These are phyloP conservation scores for Actinernus sp. DNA, from an alignment of 92 coral and sea anemone genomes.

Conservation along the genomic window DNA sequence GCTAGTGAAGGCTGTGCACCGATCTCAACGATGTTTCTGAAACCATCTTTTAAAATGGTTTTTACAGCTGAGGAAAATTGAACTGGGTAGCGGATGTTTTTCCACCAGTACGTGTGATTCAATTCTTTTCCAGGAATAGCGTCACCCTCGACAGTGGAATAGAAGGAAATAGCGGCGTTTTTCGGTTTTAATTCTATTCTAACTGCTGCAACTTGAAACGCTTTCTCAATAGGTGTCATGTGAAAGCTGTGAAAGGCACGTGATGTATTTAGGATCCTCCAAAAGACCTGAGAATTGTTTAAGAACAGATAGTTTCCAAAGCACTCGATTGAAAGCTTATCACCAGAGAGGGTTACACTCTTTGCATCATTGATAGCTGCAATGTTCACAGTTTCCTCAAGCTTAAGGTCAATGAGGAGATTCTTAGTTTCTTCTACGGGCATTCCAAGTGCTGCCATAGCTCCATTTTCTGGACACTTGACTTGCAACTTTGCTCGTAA, in stretches of 20 bases:
- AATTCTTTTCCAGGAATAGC: slow-evolving; percentile 55
- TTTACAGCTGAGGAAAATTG: slow-evolving; percentile 66
- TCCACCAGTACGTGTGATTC: slow-evolving; percentile 80
- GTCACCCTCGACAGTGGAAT: slow-evolving; percentile 84
- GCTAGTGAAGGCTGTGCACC: slow-evolving; percentile 74
- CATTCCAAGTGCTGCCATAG: slow-evolving; percentile 94
- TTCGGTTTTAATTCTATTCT: slow-evolving; percentile 39
- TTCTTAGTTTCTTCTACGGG: slow-evolving; percentile 52
- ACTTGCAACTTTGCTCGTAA: slow-evolving; percentile 76
- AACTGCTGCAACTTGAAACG: slow-evolving; percentile 37
- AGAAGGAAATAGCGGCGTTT: slow-evolving; percentile 73
- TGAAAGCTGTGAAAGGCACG: slow-evolving; percentile 92
- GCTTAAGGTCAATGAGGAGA: slow-evolving; percentile 41
- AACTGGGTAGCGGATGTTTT: slow-evolving; percentile 77
- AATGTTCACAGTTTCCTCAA: slow-evolving; percentile 49
- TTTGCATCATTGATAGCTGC: slow-evolving; percentile 82
- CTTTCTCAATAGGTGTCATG: slow-evolving; percentile 67
- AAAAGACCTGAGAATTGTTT: slow-evolving; percentile 42
- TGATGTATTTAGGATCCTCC: slow-evolving; percentile 72
- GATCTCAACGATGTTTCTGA: slow-evolving; percentile 68
- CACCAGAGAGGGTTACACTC: slow-evolving; percentile 85
- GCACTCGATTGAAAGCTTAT: slow-evolving; percentile 57
- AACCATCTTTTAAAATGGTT: slow-evolving; percentile 68
- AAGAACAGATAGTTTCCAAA: slow-evolving; percentile 54
- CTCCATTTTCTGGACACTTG: slow-evolving; percentile 71